Evolutionary conservation across 2,113 vertebrate species (phyloP), one percentile per base, ranked within the genome.

Genomic region (Sturnus vulgaris): DNA sequence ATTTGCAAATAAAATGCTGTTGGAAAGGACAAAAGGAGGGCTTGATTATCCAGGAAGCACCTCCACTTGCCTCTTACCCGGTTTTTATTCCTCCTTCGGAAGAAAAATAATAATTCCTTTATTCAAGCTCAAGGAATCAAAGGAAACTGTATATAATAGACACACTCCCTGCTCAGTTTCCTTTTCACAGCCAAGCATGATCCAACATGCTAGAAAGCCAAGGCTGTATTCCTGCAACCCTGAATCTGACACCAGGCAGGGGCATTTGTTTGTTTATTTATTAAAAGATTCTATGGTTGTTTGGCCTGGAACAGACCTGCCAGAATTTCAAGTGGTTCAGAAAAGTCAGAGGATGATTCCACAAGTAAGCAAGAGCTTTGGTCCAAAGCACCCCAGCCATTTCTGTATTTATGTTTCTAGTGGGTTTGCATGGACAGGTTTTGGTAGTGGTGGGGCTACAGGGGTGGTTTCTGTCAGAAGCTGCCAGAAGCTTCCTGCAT

Each of bases 31-130:
- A 90, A 78, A 93, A 90, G 56, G 73, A 82, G 42, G 49, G 57
- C 11, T 82, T 91, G 44, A 70, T 95, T 82, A 75, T 65, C 76
- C 73, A 92, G 82, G 68, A 88, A 94, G 47, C 35, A 97, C 79
- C 85, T 88, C 76, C 60, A 90, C 90, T 94, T 96, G 88, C 64
- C 81, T 95, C 77, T 95, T 82, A 82, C n/a, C 31, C 80, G 1
- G 28, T 63, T 94, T 90, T 93, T 70, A 69, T 93, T 95, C 76
- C 17, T 84, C 68, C 30, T 82, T 42, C 7, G 11, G 82, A 76
- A 47, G 68, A 77, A 92, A 73, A 93, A 81, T 22, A 83, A 39
- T 69, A 85, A 90, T 82, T 72, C 27, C 44, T 87, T 85, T 94
- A 82, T 93, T 94, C 28, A 50, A 79, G 39, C 25, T 31, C 0